A percentile compares a stretch with the other conserved stretches of the same genome.
Evolutionary conservation across 1,140 invertebrate genomes (phyloP).

Genomic region (Drosophila neocordata): DNA sequence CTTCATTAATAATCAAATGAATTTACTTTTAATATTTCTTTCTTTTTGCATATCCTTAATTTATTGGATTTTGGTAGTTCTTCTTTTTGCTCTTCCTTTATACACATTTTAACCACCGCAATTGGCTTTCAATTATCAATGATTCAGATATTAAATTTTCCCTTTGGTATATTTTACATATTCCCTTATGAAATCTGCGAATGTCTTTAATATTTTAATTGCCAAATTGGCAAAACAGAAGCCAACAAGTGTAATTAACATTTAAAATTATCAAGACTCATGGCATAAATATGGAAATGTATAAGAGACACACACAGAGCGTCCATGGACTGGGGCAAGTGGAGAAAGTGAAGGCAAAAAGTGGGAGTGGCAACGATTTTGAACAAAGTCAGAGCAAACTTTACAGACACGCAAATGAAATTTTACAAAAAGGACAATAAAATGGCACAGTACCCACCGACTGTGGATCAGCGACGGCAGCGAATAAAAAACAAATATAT

Average conservation of each 20-base stretch:
- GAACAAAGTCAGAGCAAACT: constrained; percentile 7
- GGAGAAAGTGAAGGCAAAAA: neutral
- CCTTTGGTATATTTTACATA: neutral
- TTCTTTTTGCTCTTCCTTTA: neutral
- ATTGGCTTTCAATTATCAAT: constrained; percentile 3
- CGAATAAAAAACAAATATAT: constrained; percentile 63
- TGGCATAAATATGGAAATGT: constrained; percentile 43
- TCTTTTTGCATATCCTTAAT: constrained; percentile 2
- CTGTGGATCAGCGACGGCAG: constrained; percentile 31
- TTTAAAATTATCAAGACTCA: constrained; percentile 62
- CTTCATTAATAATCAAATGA: no score
- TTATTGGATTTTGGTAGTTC: neutral
- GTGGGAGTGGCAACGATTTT: neutral
- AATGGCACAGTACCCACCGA: constrained; percentile 36
- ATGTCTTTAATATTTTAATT: constrained; percentile 49
- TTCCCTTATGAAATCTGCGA: neutral
- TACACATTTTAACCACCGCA: neutral
- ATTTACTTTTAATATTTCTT: no score
- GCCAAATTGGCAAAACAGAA: constrained; percentile 16
- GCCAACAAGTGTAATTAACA: constrained; percentile 59
- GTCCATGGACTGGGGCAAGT: neutral
- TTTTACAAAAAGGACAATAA: constrained; percentile 44
- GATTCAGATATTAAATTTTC: neutral
- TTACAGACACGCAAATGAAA: constrained; percentile 30
- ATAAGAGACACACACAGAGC: neutral